A percentile compares a stretch with the other conserved stretches of the same genome.
phyloP scores from a whole-genome alignment of 2,888 invertebrate species.

The Rhyacophila evoluta region DNA sequence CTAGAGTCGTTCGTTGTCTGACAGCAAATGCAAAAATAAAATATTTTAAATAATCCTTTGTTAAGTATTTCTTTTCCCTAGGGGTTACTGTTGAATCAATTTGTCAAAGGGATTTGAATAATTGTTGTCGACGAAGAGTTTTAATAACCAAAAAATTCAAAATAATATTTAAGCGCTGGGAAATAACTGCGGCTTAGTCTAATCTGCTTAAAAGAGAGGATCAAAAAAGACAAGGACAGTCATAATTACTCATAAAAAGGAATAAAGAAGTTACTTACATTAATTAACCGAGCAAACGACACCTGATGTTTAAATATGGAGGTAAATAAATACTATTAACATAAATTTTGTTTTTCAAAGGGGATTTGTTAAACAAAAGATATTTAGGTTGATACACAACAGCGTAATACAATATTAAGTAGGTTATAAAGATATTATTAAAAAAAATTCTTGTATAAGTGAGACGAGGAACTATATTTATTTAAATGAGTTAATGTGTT shows the following conservation, averaged over 20 bases:
- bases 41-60: not conserved
- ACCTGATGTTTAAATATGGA: conserved; percentile 33
- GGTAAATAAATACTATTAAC: conserved; percentile 15
- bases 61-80: not conserved
- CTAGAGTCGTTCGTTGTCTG: no score
- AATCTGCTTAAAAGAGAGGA: conserved; percentile 20
- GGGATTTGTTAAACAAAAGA: not conserved
- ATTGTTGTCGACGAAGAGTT: not conserved
- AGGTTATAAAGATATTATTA: no score
- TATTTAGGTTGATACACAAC: no score
- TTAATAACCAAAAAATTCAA: not conserved
- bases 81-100: not conserved
- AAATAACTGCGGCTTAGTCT: conserved; percentile 17
- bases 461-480: no score
- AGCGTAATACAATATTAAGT: no score
- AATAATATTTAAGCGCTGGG: conserved; percentile 13
- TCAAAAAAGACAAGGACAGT: conserved; percentile 32
- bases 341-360: conserved; percentile 26
- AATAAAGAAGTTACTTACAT: conserved; percentile 36
- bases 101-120: conserved; percentile 22
- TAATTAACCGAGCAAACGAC: conserved; percentile 45
- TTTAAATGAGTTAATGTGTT: no score
- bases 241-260: conserved; percentile 41
- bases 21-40: not conserved
- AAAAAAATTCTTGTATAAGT: no score